Base-by-base conservation (phyloP, 2,113 vertebrate species). In the Oreocharis arfaki region DNA sequence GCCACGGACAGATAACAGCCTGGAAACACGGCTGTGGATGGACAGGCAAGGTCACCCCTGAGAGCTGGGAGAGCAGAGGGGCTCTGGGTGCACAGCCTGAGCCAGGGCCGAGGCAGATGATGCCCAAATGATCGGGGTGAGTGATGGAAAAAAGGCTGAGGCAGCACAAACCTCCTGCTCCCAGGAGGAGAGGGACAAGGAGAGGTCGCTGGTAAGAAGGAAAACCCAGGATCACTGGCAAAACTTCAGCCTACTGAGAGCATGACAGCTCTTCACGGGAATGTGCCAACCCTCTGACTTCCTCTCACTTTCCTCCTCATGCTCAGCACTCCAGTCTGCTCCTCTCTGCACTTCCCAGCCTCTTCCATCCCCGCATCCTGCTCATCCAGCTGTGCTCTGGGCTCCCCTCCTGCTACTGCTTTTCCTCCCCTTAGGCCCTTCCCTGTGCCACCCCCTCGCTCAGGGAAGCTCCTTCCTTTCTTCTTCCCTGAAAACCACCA, bases 291-390 rank as follows among this genome's bases (percentile, higher is more conserved):
- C 1, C 0, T 24, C 61, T 33, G 59, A 8, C 30, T 33, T 14
- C 47, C 55, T 73, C 63, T 57, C 11, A 0, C 56, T 53, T 59
- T n/a, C 33, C 46, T 56, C 20, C 2, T 18, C 1, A 0, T 2
- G 16, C 50, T 74, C 60, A 59, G 47, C 50, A 42, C 56, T 61
- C 57, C 80, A 67, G 46, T 2, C 79, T 42, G 41, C 13, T 57
- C 14, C 71, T 56, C 23, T 4, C 10, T 15, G 35, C 30, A 15
- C 22, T 49, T 37, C 85, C 65, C 60, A 84, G 7, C 50, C 17
- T 3, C n/a, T 50, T 63, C 35, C 44, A 44, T 23, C 70, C 35
- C 46, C 11, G 0, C 57, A 19, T 16, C 39, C 33, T 81, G 52
- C 53, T 21, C 65, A 35, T 6, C 67, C 60, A 3, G 0, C 75